Percentiles rank a stretch among this genome's conserved stretches.
Evolutionary conservation across 2,888 invertebrate genomes (phyloP).

Genomic region (Rutpela maculata): DNA sequence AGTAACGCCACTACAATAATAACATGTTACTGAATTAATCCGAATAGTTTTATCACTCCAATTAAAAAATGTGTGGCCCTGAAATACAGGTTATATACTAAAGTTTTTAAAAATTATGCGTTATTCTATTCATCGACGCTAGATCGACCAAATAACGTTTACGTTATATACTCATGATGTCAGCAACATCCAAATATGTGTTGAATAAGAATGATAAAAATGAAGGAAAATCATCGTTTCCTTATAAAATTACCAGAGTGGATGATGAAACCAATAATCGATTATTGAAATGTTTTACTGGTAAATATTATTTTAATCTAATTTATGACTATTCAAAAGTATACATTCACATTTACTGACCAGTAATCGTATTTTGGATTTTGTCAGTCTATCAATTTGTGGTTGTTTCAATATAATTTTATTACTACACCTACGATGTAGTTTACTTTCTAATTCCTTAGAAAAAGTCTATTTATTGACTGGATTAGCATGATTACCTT

Average conservation of each 20-base stretch:
- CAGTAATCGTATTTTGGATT: too few species aligned
- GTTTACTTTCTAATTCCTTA: too few species aligned
- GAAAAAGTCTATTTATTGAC: too few species aligned
- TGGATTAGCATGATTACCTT: too few species aligned
- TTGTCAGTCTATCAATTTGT: too few species aligned
- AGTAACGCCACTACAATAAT: too few species aligned
- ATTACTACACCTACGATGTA: too few species aligned
- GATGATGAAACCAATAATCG: constrained; percentile 76
- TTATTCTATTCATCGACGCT: neutral
- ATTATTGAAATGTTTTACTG: constrained; percentile 79
- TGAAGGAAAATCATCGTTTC: constrained; percentile 70
- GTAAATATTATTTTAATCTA: constrained; percentile 73
- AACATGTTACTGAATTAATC: too few species aligned
- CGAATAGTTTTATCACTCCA: too few species aligned
- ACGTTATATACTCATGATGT: constrained; percentile 35
- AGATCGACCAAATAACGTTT: neutral
- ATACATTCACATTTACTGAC: too few species aligned
- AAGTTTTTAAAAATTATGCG: neutral
- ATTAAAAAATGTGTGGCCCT: neutral
- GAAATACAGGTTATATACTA: neutral
- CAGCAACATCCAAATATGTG: constrained; percentile 43
- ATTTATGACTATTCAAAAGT: too few species aligned
- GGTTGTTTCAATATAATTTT: too few species aligned
- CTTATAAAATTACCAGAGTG: constrained; percentile 77
- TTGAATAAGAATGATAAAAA: constrained; percentile 42